Base-by-base conservation (phyloP, 1,140 invertebrate species). In the Aphelinus atriplicis region DNA sequence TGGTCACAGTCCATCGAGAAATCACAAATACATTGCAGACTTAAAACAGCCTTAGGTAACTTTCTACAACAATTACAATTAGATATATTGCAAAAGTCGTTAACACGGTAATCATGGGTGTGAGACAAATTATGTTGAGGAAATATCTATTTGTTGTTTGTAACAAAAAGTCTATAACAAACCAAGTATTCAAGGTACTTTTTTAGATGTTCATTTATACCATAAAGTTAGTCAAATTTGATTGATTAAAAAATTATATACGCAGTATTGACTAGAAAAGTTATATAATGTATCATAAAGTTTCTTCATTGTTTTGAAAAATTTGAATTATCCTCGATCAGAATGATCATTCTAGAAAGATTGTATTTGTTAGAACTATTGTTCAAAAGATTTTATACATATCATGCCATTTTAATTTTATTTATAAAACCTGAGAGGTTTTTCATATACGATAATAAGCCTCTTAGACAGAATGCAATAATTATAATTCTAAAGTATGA, bases 1-100 rank as follows among this genome's bases (percentile, higher is more conserved):
- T 97, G 83, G 93, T 93, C 75, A 92, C 91, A 75, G 94, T 96
- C 84, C 95, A 96, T 87, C 91, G 93, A 86, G 95, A 96, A 90
- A 92, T 96, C 78, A 92, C 90, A 81, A 93, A 93, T 65, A 93
- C 93, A 79, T 81, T 94, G 83, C 93, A 94, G 85, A 93, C 93
- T 89, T 94, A 92, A 94, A 78, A 75, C 73, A 80, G 77, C 77
- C 79, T 82, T 86, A 84, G 80, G 82, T 81, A 80, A 84, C 79
- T 78, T 83, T 85, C 82, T 82, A 80, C 83, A 85, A 81, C 83
- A 84, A 80, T 78, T 84, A 85, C 80, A 80, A 76, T 79, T 80
- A 73, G 55, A 77, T 77, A 66, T 71, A 78, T 78, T 75, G 73
- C 70, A 73, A 78, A 78, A 75, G 61, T 75, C 53, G 53, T 53